A percentile compares a stretch with the other conserved stretches of the same genome.
Evolutionary conservation across 2,797 vertebrate genomes (phyloP).

Genomic region (Typhlichthys subterraneus): DNA sequence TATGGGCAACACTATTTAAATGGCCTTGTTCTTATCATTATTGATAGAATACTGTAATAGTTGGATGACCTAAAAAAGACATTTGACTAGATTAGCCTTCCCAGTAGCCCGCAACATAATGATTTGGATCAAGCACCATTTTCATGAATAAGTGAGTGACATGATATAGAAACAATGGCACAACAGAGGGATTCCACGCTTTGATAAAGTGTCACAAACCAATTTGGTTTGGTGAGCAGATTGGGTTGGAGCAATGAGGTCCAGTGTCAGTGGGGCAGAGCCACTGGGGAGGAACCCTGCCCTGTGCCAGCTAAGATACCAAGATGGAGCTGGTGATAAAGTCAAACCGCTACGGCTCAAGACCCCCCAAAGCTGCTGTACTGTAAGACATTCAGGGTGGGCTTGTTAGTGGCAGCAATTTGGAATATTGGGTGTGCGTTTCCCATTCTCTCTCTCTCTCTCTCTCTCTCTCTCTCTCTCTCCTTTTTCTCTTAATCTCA

Average conservation of each 20-base stretch:
- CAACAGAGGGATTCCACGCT: slow-evolving; percentile 8
- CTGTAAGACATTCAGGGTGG: slow-evolving; percentile 45
- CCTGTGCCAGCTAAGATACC: slow-evolving; percentile 47
- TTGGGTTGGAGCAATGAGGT: slow-evolving; percentile 37
- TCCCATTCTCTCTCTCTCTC: neutral
- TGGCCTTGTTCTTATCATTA: neutral
- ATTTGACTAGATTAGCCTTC: slow-evolving; percentile 4
- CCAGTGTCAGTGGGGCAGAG: slow-evolving; percentile 38
- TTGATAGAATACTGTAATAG: neutral
- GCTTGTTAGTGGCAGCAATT: slow-evolving; percentile 30
- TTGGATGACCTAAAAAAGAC: slow-evolving; percentile 8
- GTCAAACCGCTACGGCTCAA: slow-evolving; percentile 43
- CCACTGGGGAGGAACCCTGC: slow-evolving; percentile 33
- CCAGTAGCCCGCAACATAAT: neutral
- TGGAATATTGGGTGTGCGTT: slow-evolving; percentile 18
- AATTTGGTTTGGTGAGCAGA: slow-evolving; percentile 32
- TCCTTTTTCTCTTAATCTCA: slow-evolving; percentile 45
- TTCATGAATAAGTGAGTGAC: neutral
- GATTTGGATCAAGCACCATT: slow-evolving; percentile 21
- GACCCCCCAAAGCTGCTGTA: slow-evolving; percentile 22
- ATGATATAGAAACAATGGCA: slow-evolving; percentile 20
- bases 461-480: slow-evolving; percentile 48
- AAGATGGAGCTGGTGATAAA: slow-evolving; percentile 38
- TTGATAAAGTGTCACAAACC: slow-evolving; percentile 37
- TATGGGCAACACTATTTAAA: slow-evolving; percentile 9